Percentiles rank a stretch among this genome's conserved stretches.
Conservation (phyloP, 2,797 vertebrate genomes). For the Eupleurogrammus muticus region DNA sequence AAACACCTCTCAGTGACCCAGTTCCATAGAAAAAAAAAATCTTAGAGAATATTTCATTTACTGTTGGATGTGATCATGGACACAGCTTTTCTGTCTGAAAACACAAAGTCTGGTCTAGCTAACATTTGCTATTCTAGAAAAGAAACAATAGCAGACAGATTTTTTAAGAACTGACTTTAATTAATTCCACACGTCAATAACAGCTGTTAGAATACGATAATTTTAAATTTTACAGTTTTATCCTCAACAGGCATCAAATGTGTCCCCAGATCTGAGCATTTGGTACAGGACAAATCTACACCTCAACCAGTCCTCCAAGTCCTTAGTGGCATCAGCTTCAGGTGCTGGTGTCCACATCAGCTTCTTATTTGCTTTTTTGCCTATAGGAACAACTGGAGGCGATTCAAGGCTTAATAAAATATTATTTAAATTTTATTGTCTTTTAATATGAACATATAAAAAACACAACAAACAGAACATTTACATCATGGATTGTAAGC, state of each 20-base stretch:
- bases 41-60: neutral
- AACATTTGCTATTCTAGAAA: constrained; percentile 24
- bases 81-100: neutral
- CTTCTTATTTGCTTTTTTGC: constrained; percentile 64
- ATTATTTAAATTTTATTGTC: constrained; percentile 88
- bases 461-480: constrained; percentile 83
- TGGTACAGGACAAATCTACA: constrained; percentile 74
- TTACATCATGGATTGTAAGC: constrained; percentile 87
- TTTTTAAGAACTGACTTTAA: constrained; percentile 87
- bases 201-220: constrained; percentile 85
- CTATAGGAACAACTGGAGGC: constrained; percentile 83
- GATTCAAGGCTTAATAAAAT: constrained; percentile 88
- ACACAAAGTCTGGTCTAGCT: neutral
- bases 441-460: constrained; percentile 91
- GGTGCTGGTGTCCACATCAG: constrained; percentile 60
- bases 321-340: constrained; percentile 62
- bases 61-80: neutral
- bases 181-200: constrained; percentile 89
- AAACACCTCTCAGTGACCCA: neutral
- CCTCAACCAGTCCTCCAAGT: constrained; percentile 58
- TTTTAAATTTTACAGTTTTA: constrained; percentile 83
- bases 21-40: constrained; percentile 4
- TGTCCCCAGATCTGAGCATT: constrained; percentile 74
- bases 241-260: constrained; percentile 80
- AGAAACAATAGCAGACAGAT: constrained; percentile 62